phyloP scores from a whole-genome alignment of 1,140 invertebrate species.

The Lithobius niger region DNA sequence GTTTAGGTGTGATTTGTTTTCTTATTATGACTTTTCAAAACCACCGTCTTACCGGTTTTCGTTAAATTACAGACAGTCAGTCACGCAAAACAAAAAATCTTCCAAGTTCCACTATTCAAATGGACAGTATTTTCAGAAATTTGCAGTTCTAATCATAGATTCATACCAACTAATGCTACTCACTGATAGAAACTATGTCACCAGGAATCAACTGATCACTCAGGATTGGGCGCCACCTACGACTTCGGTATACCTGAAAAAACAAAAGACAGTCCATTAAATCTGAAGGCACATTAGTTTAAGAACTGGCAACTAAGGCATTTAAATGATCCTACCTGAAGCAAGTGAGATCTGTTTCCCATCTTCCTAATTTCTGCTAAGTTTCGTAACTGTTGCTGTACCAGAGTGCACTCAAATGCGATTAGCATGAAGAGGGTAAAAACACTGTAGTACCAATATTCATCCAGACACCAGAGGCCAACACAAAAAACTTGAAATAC shows the following conservation, averaged over 20 bases:
- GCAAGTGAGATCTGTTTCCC: constrained; percentile 92
- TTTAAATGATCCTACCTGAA: constrained; percentile 43
- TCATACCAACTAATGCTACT: constrained; percentile 13
- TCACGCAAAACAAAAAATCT: too few species aligned
- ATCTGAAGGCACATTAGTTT: neutral
- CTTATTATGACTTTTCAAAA: too few species aligned
- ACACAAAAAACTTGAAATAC: constrained; percentile 92
- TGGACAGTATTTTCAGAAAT: too few species aligned
- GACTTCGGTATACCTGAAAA: constrained; percentile 73
- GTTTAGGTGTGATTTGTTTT: too few species aligned
- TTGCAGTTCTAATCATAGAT: neutral
- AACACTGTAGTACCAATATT: constrained; percentile 94
- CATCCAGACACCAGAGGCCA: constrained; percentile 94
- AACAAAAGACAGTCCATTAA: constrained; percentile 8
- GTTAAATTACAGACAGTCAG: too few species aligned
- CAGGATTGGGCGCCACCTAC: constrained; percentile 76
- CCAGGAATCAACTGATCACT: constrained; percentile 86
- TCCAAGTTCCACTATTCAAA: too few species aligned
- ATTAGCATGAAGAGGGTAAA: constrained; percentile 97
- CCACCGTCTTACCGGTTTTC: too few species aligned
- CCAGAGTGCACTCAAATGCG: constrained; percentile 94
- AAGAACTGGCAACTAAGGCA: constrained; percentile 7
- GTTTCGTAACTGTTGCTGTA: constrained; percentile 93
- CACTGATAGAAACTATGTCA: constrained; percentile 84
- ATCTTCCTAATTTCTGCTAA: constrained; percentile 99